Evolutionary conservation across 2,113 vertebrate species (phyloP), one percentile per base, ranked within the genome.

Genomic region (Gnathonemus echidnorhynchus): DNA sequence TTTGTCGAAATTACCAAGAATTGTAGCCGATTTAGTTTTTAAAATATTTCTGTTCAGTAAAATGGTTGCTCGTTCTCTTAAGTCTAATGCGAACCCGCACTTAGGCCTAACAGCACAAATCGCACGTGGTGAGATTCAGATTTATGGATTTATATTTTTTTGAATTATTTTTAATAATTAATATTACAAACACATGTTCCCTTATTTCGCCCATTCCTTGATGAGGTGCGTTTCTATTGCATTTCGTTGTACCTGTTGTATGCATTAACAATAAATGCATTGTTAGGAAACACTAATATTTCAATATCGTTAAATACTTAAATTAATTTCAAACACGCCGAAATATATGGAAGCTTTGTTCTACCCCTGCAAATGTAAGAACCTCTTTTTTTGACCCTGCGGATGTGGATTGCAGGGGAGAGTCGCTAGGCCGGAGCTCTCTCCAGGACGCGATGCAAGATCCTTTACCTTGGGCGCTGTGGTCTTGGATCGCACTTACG

Each of bases 131-230:
- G 74, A 80, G 90, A 49, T 86, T 90, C 89, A 45, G 91, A 87
- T 80, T 93, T 90, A 87, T 92, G 91, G 93, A 88, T 85, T 90
- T 89, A 90, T 90, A 92, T 58, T 90, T 89, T 89, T 84, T 86
- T 87, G 84, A 88, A 91, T 89, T 92, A 77, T 39, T 77, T 39
- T 42, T 70, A 70, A 31, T 31, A 31, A 13, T 31, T 31, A 31
- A 31, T 70, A 66, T 66, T 66, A 27, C 9, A 27, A 66, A 66
- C 1, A 27, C 62, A 13, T 3, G 74, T 42, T 0, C 15, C 35
- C 35, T 5, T 80, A 19, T 80, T 70, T 70, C 39, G 35, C 15
- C 74, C 13, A 80, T 80, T 42, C 74, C 39, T 35, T 19, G 74
- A 39, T 77, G 62, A 13, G n/a, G 3, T 70, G 62, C 62, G n/a